Percentiles rank a stretch among this genome's conserved stretches.
Evolutionary conservation across 2,797 vertebrate genomes (phyloP).

Genomic region (Xenops minutus): DNA sequence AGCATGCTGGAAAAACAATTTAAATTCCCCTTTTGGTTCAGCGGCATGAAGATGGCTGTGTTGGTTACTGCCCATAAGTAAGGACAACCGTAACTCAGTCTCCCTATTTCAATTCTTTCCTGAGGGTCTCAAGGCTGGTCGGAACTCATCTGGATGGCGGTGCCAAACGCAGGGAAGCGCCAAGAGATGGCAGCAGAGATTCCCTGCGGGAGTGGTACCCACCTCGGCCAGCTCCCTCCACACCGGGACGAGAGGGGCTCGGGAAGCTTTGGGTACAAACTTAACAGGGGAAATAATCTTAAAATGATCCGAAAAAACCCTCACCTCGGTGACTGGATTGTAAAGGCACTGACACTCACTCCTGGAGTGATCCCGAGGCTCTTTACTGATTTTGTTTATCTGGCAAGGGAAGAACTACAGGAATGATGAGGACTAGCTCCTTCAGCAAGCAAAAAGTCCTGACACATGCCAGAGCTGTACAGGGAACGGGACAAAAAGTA

Average conservation of each 20-base stretch:
- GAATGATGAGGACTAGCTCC: background rate
- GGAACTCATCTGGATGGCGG: too few species aligned
- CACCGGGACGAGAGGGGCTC: rapidly evolving
- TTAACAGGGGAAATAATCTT: rapidly evolving
- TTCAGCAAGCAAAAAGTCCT: background rate
- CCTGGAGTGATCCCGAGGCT: background rate
- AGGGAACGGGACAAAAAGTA: background rate
- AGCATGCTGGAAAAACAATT: background rate
- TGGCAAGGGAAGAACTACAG: background rate
- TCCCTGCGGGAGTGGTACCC: background rate
- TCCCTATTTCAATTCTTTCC: rapidly evolving
- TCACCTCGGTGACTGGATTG: too few species aligned
- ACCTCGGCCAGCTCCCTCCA: too few species aligned
- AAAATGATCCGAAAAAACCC: background rate
- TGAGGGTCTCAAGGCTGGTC: rapidly evolving
- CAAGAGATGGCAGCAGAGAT: slow-evolving; percentile 3
- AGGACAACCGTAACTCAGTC: rapidly evolving
- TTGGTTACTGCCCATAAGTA: background rate
- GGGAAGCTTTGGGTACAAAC: background rate
- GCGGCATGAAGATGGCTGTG: background rate
- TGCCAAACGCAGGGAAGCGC: rapidly evolving
- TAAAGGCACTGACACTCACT: background rate
- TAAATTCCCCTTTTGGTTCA: background rate
- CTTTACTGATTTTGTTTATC: background rate
- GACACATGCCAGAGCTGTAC: too few species aligned